phyloP scores from a whole-genome alignment of 2,888 invertebrate species.

The Corbicula japonica region DNA sequence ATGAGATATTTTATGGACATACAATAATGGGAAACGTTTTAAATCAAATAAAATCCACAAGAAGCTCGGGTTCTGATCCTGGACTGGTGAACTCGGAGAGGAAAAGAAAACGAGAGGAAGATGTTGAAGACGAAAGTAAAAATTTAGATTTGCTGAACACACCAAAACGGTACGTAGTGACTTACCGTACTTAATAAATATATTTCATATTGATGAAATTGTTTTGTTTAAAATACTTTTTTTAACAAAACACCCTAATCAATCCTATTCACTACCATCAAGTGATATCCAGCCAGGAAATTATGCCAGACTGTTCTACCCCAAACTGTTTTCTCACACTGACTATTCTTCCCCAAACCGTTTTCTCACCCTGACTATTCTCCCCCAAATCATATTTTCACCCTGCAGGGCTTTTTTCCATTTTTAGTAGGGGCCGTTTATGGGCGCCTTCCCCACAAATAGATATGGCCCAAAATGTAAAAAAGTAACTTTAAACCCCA shows the following conservation, averaged over 20 bases:
- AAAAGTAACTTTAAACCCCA: too few relatives aligned
- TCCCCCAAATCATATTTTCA: too few relatives aligned
- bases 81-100: not conserved
- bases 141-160: constrained; percentile 15
- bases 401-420: too few relatives aligned
- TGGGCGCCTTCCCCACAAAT: too few relatives aligned
- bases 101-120: constrained; percentile 5
- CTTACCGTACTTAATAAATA: not conserved
- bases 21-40: constrained; percentile 12
- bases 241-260: not conserved
- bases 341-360: too few relatives aligned
- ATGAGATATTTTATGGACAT: not conserved
- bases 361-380: too few relatives aligned
- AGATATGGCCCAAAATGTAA: too few relatives aligned
- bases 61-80: not conserved
- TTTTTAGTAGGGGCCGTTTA: too few relatives aligned
- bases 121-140: not conserved
- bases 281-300: not conserved
- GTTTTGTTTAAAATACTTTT: not conserved
- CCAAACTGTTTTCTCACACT: too few relatives aligned
- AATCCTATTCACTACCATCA: not conserved
- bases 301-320: not conserved
- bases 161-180: constrained; percentile 5
- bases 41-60: too few relatives aligned
- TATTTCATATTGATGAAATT: too few relatives aligned